Evolutionary conservation across 2,113 vertebrate species (phyloP).

Genomic region (Ursus arctos): DNA sequence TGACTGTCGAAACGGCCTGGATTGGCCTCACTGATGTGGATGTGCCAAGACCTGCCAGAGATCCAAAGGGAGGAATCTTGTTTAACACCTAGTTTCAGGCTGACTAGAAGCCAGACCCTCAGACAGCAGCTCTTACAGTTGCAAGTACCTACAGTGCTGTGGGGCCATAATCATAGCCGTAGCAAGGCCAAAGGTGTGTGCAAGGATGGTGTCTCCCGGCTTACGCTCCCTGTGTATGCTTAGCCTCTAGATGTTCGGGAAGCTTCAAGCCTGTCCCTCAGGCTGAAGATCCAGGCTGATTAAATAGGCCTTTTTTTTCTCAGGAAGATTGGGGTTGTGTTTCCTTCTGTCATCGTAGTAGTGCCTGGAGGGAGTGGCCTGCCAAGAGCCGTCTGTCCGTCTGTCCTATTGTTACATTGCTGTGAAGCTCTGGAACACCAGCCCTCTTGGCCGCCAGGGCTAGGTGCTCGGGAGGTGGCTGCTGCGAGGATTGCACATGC

Average conservation of each 20-base stretch:
- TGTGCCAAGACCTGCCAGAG: not conserved
- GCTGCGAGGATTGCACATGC: not conserved
- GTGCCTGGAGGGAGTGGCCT: not conserved
- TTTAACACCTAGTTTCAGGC: not conserved
- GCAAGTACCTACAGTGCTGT: not conserved
- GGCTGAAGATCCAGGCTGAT: not conserved
- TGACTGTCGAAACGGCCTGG: not conserved
- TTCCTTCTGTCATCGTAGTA: not conserved
- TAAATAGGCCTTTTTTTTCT: not conserved
- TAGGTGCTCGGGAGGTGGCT: not conserved
- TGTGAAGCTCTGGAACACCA: not conserved
- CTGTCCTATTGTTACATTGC: not conserved
- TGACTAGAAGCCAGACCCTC: not conserved
- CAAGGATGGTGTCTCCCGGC: not conserved
- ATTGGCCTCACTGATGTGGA: not conserved
- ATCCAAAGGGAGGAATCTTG: not conserved
- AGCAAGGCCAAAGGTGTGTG: not conserved
- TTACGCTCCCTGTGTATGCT: not conserved
- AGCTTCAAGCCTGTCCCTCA: not conserved
- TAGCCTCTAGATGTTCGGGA: not conserved
- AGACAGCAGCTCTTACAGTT: not conserved
- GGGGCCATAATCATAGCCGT: not conserved
- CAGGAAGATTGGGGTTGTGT: not conserved
- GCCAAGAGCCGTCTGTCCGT: not conserved
- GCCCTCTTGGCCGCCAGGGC: not conserved